phyloP scores from a whole-genome alignment of 2,797 vertebrate genomes.

The Clarias platycephalus region DNA sequence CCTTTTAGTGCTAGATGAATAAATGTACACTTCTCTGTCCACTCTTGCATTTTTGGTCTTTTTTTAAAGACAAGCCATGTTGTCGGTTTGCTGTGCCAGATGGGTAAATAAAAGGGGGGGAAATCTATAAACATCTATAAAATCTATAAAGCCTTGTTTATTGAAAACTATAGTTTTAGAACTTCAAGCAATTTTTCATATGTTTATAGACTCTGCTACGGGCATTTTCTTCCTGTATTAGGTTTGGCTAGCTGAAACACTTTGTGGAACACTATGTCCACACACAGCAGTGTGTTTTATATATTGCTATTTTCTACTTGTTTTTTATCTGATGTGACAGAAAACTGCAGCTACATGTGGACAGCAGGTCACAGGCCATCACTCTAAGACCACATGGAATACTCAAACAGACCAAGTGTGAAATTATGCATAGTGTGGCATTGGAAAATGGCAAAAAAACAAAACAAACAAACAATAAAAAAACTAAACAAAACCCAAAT shows the following conservation, averaged over 20 bases:
- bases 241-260: background rate
- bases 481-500: background rate
- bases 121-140: background rate
- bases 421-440: conserved; percentile 9
- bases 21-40: background rate
- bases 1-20: background rate
- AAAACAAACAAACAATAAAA: background rate
- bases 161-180: background rate
- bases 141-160: background rate
- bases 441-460: background rate
- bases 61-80: background rate
- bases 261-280: background rate
- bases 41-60: background rate
- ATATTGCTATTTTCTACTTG: background rate
- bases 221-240: background rate
- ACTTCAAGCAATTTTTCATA: background rate
- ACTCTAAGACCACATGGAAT: background rate
- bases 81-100: background rate
- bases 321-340: background rate
- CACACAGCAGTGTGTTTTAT: background rate
- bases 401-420: background rate
- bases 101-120: background rate
- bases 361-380: conserved; percentile 8
- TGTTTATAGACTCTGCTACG: background rate
- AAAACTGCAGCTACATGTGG: background rate